These are phyloP conservation scores for Echinarachnius parma DNA, from an alignment of 53 echinoderm and acorn worm species.

Conservation along the genomic window DNA sequence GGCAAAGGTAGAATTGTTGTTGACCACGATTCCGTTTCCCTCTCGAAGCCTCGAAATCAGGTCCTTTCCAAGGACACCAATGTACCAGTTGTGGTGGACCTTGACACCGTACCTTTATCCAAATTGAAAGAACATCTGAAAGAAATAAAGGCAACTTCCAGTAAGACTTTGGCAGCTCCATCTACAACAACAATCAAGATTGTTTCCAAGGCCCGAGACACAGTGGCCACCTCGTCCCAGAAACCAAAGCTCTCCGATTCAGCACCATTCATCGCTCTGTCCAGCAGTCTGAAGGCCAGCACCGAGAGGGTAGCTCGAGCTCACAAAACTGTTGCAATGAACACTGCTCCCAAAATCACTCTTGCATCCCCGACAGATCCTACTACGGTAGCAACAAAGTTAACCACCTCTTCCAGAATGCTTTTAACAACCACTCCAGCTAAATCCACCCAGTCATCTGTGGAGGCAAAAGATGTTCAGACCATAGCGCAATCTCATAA, in stretches of 20 bases:
- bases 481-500: not conserved
- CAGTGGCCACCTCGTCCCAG: constrained; percentile 16
- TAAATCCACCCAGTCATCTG: not conserved
- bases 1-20: not conserved
- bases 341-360: not conserved
- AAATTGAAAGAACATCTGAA: constrained; percentile 39
- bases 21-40: constrained; percentile 1
- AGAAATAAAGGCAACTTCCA: constrained; percentile 5
- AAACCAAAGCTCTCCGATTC: constrained; percentile 38
- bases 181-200: constrained; percentile 41
- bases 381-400: not conserved
- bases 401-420: not conserved
- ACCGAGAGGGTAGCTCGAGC: constrained; percentile 23
- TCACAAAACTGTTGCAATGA: constrained; percentile 24
- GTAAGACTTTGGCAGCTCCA: constrained; percentile 13
- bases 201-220: constrained; percentile 26
- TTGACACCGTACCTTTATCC: constrained; percentile 31
- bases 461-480: not conserved
- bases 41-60: constrained; percentile 10
- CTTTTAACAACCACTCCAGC: not conserved
- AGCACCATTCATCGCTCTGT: constrained; percentile 29
- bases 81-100: constrained; percentile 19
- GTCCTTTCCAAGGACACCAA: not conserved
- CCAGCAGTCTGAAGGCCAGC: constrained; percentile 43
- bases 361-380: not conserved